Evolutionary conservation across 2,113 vertebrate species (phyloP).

Genomic region (Nothobranchius furzeri): DNA sequence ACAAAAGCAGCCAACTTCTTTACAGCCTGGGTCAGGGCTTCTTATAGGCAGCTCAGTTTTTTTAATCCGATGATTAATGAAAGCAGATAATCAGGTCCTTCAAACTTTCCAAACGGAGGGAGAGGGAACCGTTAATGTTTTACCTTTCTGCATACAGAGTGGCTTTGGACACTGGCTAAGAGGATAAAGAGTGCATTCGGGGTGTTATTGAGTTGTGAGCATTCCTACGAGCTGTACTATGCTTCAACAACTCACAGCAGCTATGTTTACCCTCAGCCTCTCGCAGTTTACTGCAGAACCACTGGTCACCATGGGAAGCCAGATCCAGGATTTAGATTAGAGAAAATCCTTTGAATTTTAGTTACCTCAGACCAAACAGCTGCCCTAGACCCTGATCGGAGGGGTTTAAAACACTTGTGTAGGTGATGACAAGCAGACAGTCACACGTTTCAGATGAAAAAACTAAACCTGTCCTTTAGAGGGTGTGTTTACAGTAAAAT

Average conservation of each 20-base stretch:
- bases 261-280: slow-evolving; percentile 31
- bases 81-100: slow-evolving; percentile 14
- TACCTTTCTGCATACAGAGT: slow-evolving; percentile 21
- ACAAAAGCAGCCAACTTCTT: not conserved
- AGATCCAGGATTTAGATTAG: slow-evolving; percentile 48
- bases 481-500: no score
- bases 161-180: slow-evolving; percentile 26
- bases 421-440: no score
- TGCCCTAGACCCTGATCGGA: no score
- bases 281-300: slow-evolving; percentile 20
- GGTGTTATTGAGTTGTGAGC: slow-evolving; percentile 12
- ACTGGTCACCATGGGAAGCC: slow-evolving; percentile 1
- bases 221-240: slow-evolving; percentile 46
- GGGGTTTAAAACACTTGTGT: no score
- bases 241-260: slow-evolving; percentile 46
- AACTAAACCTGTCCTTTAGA: no score
- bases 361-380: slow-evolving; percentile 7
- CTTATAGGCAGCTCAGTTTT: not conserved
- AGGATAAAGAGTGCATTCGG: slow-evolving; percentile 16
- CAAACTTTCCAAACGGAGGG: not conserved
- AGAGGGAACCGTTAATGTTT: slow-evolving; percentile 44
- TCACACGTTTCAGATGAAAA: no score
- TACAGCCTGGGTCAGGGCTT: not conserved
- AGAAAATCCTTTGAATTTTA: slow-evolving; percentile 38
- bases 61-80: slow-evolving; percentile 11